Evolutionary conservation across 2,113 vertebrate genomes (phyloP).

Genomic region (Oncorhynchus masou): DNA sequence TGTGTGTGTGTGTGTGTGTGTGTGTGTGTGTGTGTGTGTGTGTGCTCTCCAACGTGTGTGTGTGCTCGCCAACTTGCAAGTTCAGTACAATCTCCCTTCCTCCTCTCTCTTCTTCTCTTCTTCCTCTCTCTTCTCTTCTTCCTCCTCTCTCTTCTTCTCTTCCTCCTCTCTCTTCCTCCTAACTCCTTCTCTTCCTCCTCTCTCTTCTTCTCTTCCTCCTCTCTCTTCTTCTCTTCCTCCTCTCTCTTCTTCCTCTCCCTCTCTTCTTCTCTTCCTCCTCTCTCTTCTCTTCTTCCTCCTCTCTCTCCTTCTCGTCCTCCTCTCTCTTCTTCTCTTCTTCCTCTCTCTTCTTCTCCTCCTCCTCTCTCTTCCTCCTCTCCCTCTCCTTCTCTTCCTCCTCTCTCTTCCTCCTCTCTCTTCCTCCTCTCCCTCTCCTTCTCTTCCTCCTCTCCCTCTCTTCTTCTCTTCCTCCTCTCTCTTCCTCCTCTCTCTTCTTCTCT

Average conservation of each 20-base stretch:
- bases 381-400: not conserved
- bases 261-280: too few relatives aligned
- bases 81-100: not conserved
- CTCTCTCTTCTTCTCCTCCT: not conserved
- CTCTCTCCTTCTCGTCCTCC: not conserved
- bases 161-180: not conserved
- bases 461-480: not conserved
- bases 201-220: not conserved
- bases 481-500: not conserved
- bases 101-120: too few relatives aligned
- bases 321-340: not conserved
- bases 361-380: not conserved
- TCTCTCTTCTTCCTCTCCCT: too few relatives aligned
- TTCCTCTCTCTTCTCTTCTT: not conserved
- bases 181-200: not conserved
- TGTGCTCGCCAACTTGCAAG: too few relatives aligned
- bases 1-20: too few relatives aligned
- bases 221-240: too few relatives aligned
- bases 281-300: not conserved
- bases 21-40: too few relatives aligned
- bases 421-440: constrained; percentile 29
- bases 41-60: too few relatives aligned
- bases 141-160: not conserved
- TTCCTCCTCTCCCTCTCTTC: constrained; percentile 2
- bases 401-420: not conserved